Evolutionary conservation across 2,888 invertebrate species (phyloP).

Genomic region (Chrysopilus asiliformis): DNA sequence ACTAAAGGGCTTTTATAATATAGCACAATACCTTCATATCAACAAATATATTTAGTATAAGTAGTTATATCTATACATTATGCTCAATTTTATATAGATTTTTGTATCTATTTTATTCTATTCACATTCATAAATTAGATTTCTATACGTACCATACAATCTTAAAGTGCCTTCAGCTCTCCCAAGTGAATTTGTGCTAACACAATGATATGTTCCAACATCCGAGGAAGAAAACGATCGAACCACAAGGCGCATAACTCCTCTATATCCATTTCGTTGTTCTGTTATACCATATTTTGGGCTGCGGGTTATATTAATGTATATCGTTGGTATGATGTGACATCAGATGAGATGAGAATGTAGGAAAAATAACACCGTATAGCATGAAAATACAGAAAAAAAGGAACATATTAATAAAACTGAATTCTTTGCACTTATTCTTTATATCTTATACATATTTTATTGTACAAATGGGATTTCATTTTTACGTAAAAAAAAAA

Average conservation of each 20-base stretch:
- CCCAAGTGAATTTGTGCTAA: slow-evolving; percentile 53
- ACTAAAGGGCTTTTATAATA: no score
- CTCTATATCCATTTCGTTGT: slow-evolving; percentile 34
- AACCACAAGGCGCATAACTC: slow-evolving; percentile 33
- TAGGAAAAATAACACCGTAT: no score
- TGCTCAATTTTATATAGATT: not conserved
- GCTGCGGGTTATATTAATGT: no score
- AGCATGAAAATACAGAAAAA: no score
- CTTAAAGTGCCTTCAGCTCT: slow-evolving; percentile 50
- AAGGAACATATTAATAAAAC: no score
- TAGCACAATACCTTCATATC: not conserved
- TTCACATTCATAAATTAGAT: not conserved
- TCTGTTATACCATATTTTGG: slow-evolving; percentile 37
- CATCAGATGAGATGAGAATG: no score
- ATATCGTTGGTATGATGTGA: no score
- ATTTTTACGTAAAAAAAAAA: no score
- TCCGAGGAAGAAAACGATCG: slow-evolving; percentile 43
- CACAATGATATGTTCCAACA: slow-evolving; percentile 65
- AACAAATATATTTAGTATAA: not conserved
- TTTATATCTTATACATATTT: no score
- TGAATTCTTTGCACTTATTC: no score
- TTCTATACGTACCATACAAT: slow-evolving; percentile 42
- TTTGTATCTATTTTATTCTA: not conserved
- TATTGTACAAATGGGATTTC: no score
- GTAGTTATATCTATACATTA: not conserved